Conservation (phyloP, 2,888 invertebrate genomes). For the Hyposoter dolosus region DNA sequence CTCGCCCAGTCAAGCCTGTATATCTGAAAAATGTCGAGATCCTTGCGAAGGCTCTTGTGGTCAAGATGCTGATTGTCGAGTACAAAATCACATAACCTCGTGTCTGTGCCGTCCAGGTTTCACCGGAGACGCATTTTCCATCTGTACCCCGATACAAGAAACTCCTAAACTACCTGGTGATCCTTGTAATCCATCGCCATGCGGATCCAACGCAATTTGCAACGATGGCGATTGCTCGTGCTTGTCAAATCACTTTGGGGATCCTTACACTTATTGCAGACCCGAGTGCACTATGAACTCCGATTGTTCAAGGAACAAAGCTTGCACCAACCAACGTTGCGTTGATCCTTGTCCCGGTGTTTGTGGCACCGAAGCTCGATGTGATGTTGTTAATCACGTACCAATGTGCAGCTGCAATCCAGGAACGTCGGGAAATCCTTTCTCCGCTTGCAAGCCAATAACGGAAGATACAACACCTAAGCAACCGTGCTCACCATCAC, state of each 20-base stretch:
- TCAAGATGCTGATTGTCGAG: conserved; percentile 89
- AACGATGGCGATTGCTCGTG: conserved; percentile 88
- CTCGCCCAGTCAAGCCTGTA: conserved; percentile 88
- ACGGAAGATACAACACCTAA: conserved; percentile 73
- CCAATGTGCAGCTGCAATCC: conserved; percentile 91
- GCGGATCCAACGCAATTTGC: conserved; percentile 86
- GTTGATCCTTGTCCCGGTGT: conserved; percentile 91
- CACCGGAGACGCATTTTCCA: conserved; percentile 89
- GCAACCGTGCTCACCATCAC: conserved; percentile 89
- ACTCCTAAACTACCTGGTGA: conserved; percentile 85
- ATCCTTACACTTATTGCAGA: conserved; percentile 89
- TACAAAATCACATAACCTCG: conserved; percentile 90
- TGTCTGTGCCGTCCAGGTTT: conserved; percentile 88
- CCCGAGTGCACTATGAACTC: conserved; percentile 91
- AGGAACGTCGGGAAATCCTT: conserved; percentile 90
- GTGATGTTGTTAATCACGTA: conserved; percentile 91
- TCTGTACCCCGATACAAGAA: conserved; percentile 85
- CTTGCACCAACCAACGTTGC: conserved; percentile 90
- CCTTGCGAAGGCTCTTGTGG: conserved; percentile 91
- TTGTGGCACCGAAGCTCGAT: conserved; percentile 90
- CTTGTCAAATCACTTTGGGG: conserved; percentile 90
- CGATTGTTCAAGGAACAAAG: conserved; percentile 89
- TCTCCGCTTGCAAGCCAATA: conserved; percentile 87
- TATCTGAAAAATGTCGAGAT: conserved; percentile 90
- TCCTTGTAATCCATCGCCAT: conserved; percentile 90